Evolutionary conservation across 1,140 invertebrate genomes (phyloP).

Genomic region (Tetramorium parvispinum): DNA sequence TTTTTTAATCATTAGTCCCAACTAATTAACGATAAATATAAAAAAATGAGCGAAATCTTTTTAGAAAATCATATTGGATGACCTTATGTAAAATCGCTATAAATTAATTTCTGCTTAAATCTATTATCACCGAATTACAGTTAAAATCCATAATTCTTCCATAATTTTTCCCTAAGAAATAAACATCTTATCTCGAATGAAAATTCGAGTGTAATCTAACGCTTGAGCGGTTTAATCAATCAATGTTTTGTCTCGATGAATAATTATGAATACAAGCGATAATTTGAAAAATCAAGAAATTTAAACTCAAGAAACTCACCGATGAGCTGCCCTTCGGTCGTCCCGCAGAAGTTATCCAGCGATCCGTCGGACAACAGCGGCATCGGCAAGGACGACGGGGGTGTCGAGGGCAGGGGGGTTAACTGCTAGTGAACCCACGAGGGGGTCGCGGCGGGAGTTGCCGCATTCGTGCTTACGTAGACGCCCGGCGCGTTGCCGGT

Average conservation of each 20-base stretch:
- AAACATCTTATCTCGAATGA: not conserved
- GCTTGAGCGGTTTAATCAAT: not conserved
- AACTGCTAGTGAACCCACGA: conserved; percentile 90
- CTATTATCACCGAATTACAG: not conserved
- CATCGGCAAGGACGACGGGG: conserved; percentile 70
- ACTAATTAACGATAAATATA: not conserved
- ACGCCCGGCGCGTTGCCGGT: conserved; percentile 77
- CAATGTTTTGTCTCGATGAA: not conserved
- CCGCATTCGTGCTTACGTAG: conserved; percentile 84
- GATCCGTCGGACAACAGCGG: conserved; percentile 73
- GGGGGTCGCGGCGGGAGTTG: conserved; percentile 87
- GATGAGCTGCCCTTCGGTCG: conserved; percentile 75
- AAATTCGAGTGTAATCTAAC: not conserved
- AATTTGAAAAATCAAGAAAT: conserved; percentile 7
- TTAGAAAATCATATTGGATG: not conserved
- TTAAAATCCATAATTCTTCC: not conserved
- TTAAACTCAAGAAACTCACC: conserved; percentile 74
- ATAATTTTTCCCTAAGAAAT: not conserved
- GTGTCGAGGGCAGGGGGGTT: conserved; percentile 79
- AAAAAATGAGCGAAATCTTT: not conserved
- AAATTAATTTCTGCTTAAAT: conserved; percentile 20
- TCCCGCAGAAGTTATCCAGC: conserved; percentile 74
- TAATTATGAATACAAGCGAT: not conserved
- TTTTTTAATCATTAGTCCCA: not conserved
- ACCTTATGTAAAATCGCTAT: not conserved